These are phyloP conservation scores for Xenus cinereus DNA, from an alignment of 2,113 vertebrate genomes.

Conservation along the genomic window DNA sequence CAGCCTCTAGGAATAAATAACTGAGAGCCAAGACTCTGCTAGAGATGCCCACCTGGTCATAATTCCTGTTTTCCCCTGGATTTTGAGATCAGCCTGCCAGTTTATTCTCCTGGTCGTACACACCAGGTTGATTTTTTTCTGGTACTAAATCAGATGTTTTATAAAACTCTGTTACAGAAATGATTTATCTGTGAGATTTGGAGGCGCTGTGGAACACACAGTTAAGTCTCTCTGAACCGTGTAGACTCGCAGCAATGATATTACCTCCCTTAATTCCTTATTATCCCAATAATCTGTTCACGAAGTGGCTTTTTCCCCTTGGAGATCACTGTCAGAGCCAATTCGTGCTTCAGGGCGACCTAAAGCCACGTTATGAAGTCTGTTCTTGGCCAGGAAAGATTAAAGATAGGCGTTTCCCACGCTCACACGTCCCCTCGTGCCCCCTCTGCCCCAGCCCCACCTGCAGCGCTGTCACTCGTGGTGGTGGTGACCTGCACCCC, in stretches of 20 bases:
- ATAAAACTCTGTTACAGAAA: neutral
- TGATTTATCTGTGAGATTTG: neutral
- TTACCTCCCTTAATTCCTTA: neutral
- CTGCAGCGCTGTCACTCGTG: fast-evolving
- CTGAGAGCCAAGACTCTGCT: neutral
- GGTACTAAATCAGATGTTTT: neutral
- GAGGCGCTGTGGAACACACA: neutral
- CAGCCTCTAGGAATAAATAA: neutral
- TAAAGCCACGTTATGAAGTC: neutral
- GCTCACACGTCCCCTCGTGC: fast-evolving
- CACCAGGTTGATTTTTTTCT: neutral
- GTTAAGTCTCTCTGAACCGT: neutral
- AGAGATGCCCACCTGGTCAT: neutral
- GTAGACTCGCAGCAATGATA: neutral
- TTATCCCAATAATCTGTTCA: neutral
- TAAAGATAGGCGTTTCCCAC: neutral
- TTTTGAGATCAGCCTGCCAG: neutral
- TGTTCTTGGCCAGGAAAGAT: neutral
- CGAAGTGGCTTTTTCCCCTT: neutral
- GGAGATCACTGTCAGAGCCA: neutral
- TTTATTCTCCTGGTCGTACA: neutral
- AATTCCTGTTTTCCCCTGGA: neutral
- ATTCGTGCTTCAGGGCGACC: neutral
- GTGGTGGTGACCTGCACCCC: neutral
- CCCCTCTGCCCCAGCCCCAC: neutral